A percentile compares a stretch with the other conserved stretches of the same genome.
These are phyloP conservation scores for Coturnix japonica DNA, from an alignment of 2,113 vertebrate species.

Conservation along the genomic window DNA sequence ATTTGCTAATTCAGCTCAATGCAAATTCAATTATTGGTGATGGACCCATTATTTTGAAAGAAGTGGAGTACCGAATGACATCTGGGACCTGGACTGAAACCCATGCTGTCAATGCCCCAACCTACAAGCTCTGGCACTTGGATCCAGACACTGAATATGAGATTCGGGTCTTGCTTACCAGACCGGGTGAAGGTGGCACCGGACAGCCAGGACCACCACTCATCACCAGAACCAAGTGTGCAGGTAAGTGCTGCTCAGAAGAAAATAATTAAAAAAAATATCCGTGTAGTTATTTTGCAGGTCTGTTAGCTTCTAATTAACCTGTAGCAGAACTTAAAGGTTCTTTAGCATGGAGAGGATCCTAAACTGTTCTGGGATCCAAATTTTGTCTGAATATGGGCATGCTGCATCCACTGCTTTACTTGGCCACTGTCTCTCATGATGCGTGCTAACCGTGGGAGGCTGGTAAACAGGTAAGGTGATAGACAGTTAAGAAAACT, in stretches of 20 bases:
- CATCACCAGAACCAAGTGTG: conserved; percentile 97
- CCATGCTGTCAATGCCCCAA: conserved; percentile 94
- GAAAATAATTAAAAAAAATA: accelerated
- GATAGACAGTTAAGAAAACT: not conserved
- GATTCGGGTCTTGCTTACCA: conserved; percentile 92
- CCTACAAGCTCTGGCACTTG: conserved; percentile 97
- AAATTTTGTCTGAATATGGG: not conserved
- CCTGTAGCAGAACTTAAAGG: not conserved
- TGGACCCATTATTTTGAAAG: conserved; percentile 95
- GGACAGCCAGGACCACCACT: conserved; percentile 92
- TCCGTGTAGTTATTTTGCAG: not conserved
- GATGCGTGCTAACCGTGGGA: not conserved
- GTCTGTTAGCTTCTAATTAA: not conserved
- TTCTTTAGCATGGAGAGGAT: not conserved
- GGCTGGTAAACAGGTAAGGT: accelerated
- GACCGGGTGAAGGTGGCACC: conserved; percentile 94
- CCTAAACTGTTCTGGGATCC: not conserved
- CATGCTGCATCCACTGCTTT: not conserved
- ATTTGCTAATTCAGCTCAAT: conserved; percentile 96
- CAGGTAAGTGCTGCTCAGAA: conserved; percentile 79
- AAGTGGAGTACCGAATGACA: conserved; percentile 97
- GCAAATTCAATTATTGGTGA: conserved; percentile 98
- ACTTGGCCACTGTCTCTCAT: not conserved
- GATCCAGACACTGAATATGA: conserved; percentile 98
- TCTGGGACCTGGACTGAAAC: conserved; percentile 96